Percentiles rank a stretch among this genome's conserved stretches.
Evolutionary conservation across 2,113 vertebrate genomes (phyloP).

Genomic region (Oryctolagus cuniculus): mOryCun1.1 NC_091436.1:40642001-40642500

Average conservation of each 20-base stretch:
- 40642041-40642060: not conserved
- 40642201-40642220: not conserved
- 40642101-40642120: not conserved
- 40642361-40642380: not conserved
- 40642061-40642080: not conserved
- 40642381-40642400: not conserved
- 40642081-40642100: not conserved
- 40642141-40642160: not conserved
- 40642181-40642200: not conserved
- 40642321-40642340: not conserved
- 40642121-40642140: not conserved
- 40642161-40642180: not conserved
- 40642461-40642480: not conserved
- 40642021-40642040: conserved; percentile 13
- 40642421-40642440: too few species aligned
- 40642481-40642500: not conserved
- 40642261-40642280: not conserved
- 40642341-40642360: not conserved
- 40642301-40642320: not conserved
- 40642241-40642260: not conserved
- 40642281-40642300: not conserved
- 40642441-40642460: not conserved
- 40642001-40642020: not conserved
- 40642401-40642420: too few species aligned
- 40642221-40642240: not conserved